Evolutionary conservation across 2,797 vertebrate genomes (phyloP).

Genomic region (Poeciliopsis infans): DNA sequence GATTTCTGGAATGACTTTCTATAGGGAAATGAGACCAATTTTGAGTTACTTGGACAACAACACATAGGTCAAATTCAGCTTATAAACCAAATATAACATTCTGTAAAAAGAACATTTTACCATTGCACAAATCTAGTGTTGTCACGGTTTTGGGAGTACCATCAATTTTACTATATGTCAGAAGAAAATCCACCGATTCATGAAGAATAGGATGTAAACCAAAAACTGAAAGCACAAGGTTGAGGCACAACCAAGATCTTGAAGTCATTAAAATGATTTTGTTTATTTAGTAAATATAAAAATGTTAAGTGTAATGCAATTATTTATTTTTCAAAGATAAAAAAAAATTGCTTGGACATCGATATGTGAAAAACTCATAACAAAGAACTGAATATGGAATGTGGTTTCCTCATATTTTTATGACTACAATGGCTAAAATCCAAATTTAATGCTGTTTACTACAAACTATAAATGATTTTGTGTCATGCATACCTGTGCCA

Average conservation of each 20-base stretch:
- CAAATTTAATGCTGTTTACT: not conserved
- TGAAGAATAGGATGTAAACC: not conserved
- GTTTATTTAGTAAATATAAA: not conserved
- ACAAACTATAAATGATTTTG: not conserved
- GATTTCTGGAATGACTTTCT: not conserved
- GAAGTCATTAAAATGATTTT: not conserved
- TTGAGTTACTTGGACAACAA: not conserved
- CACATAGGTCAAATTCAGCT: not conserved
- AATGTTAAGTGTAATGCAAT: not conserved
- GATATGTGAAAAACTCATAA: not conserved
- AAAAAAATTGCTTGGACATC: not conserved
- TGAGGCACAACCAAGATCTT: not conserved
- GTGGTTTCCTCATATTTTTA: not conserved
- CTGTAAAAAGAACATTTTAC: not conserved
- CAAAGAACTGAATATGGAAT: not conserved
- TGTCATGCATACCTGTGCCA: not conserved
- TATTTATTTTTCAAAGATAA: not conserved
- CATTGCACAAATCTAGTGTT: not conserved
- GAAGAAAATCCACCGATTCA: not conserved
- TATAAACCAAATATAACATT: not conserved
- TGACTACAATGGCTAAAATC: not conserved
- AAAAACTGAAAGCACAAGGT: not conserved
- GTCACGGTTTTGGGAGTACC: not conserved
- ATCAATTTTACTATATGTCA: not conserved
- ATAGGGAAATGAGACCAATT: not conserved